phyloP scores from a whole-genome alignment of 2,888 invertebrate species.

The Dromius quadrimaculatus region DNA sequence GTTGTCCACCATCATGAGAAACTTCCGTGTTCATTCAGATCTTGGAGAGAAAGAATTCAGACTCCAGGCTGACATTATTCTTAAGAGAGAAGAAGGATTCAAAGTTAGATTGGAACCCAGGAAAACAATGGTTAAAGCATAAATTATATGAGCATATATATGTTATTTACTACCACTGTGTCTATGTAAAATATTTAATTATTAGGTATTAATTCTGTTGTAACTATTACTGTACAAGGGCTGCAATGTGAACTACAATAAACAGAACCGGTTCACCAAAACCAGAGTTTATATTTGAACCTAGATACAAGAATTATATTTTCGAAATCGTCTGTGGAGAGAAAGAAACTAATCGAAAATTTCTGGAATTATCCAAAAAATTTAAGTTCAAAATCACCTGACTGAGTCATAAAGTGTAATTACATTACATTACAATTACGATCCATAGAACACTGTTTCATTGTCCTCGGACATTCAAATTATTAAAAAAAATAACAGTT shows the following conservation, averaged over 20 bases:
- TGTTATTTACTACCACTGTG: not conserved
- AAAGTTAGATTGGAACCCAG: constrained; percentile 78
- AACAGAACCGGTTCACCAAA: too few relatives aligned
- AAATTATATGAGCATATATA: constrained; percentile 26
- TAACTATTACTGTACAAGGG: constrained; percentile 22
- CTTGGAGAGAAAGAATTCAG: constrained; percentile 76
- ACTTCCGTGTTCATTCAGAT: constrained; percentile 74
- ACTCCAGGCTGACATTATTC: constrained; percentile 79
- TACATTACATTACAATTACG: too few relatives aligned
- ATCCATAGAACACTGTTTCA: too few relatives aligned
- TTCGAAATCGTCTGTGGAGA: too few relatives aligned
- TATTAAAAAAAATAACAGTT: too few relatives aligned
- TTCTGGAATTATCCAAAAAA: too few relatives aligned
- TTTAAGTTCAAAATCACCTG: too few relatives aligned
- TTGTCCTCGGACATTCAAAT: too few relatives aligned
- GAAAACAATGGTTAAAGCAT: constrained; percentile 62
- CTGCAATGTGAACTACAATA: constrained; percentile 12
- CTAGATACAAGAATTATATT: too few relatives aligned
- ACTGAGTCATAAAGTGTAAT: too few relatives aligned
- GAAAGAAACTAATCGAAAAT: too few relatives aligned
- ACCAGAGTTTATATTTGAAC: too few relatives aligned
- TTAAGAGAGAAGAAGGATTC: constrained; percentile 81
- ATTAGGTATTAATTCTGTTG: not conserved
- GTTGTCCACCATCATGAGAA: constrained; percentile 78
- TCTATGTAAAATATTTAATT: constrained; percentile 12